Conservation (phyloP, 2,113 vertebrate species). For the Alethe castanea region DNA sequence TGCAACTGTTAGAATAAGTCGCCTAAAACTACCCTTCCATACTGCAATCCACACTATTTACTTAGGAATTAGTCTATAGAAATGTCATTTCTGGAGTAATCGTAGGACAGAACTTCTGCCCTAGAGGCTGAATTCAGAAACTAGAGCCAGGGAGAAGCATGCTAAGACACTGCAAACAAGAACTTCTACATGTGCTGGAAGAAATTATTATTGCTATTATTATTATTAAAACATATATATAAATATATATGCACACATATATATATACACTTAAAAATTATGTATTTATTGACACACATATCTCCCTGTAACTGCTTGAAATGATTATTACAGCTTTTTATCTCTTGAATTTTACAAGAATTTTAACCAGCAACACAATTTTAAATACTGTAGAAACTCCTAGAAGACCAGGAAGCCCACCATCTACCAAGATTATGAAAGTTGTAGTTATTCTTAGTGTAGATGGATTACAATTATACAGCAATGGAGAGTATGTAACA, state of each 20-base stretch:
- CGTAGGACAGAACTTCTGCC: not conserved
- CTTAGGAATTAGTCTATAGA: not conserved
- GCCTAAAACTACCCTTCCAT: not conserved
- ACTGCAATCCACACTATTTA: not conserved
- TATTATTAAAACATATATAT: not conserved
- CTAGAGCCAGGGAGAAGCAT: not conserved
- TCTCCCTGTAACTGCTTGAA: not conserved
- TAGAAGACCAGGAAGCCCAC: not conserved
- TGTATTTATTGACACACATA: not conserved
- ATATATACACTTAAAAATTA: not conserved
- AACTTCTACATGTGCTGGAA: not conserved
- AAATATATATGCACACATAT: no score
- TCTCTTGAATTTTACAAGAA: not conserved
- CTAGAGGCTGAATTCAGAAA: not conserved
- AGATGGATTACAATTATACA: not conserved
- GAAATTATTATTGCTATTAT: not conserved
- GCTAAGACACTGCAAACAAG: not conserved
- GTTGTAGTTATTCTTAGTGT: not conserved
- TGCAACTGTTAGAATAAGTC: not conserved
- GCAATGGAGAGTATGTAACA: rapidly evolving
- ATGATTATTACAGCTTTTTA: not conserved
- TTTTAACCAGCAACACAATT: not conserved
- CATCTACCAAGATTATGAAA: not conserved
- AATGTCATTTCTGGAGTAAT: not conserved
- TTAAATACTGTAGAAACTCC: not conserved